Conservation (phyloP, 2,888 invertebrate species). For the Acleris sparsana region DNA sequence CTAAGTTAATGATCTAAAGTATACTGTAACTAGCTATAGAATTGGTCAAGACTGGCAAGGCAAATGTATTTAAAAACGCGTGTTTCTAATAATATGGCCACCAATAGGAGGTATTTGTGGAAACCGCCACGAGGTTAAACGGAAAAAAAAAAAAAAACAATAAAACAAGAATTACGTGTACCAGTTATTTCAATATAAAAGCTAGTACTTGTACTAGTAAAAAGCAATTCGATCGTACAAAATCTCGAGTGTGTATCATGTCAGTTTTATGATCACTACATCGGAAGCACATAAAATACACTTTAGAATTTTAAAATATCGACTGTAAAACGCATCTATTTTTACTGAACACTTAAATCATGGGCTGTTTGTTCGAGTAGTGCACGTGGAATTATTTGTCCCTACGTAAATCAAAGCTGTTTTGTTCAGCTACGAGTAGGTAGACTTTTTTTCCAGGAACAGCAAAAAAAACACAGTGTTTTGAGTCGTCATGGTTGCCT, state of each 20-base stretch:
- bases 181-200: no score
- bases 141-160: background rate
- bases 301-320: slow-evolving; percentile 50
- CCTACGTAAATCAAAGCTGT: slow-evolving; percentile 26
- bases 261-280: slow-evolving; percentile 64
- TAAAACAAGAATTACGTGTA: background rate
- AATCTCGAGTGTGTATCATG: slow-evolving; percentile 52
- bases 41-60: no score
- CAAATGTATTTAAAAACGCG: no score
- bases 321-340: slow-evolving; percentile 50
- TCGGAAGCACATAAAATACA: slow-evolving; percentile 70
- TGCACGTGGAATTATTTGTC: slow-evolving; percentile 22
- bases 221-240: background rate
- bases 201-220: no score
- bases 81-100: no score
- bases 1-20: no score
- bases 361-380: slow-evolving; percentile 33
- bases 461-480: no score
- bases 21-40: no score
- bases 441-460: background rate
- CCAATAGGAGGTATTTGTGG: background rate
- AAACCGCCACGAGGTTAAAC: background rate
- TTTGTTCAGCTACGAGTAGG: background rate
- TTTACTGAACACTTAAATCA: slow-evolving; percentile 40
- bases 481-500: no score